Evolutionary conservation across 2,888 invertebrate species (phyloP).

Genomic region (Ganaspis brasiliensis): DNA sequence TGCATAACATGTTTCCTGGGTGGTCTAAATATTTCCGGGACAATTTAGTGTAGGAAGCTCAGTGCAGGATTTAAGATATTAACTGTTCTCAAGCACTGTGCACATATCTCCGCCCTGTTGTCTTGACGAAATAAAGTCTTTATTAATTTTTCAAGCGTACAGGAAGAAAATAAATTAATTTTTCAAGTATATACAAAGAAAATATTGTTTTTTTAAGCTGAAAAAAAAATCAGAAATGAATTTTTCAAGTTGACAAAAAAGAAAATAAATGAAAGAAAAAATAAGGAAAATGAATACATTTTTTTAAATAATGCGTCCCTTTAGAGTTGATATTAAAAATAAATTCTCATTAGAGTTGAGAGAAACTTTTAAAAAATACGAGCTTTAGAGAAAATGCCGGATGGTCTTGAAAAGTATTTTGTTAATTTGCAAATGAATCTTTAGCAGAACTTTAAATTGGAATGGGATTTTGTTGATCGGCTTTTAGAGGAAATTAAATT

Average conservation of each 20-base stretch:
- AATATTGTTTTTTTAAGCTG: not conserved
- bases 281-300: too few species aligned
- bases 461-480: constrained; percentile 2
- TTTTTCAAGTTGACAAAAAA: too few species aligned
- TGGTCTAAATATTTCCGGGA: not conserved
- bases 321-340: too few species aligned
- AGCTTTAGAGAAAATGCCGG: not conserved
- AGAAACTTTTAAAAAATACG: not conserved
- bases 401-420: not conserved
- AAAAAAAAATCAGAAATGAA: not conserved
- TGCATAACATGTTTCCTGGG: not conserved
- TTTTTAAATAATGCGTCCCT: too few species aligned
- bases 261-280: too few species aligned
- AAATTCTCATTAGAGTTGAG: not conserved
- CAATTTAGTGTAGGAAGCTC: constrained; percentile 4
- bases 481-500: constrained; percentile 25
- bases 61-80: not conserved
- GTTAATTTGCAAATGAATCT: not conserved
- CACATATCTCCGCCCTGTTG: not conserved
- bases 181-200: too few species aligned
- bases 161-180: too few species aligned
- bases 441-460: not conserved
- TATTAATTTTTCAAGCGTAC: too few species aligned
- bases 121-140: not conserved
- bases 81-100: not conserved